Percentiles rank a stretch among this genome's conserved stretches.
phyloP scores from a whole-genome alignment of 2,113 vertebrate species.

The Mastomys coucha region DNA sequence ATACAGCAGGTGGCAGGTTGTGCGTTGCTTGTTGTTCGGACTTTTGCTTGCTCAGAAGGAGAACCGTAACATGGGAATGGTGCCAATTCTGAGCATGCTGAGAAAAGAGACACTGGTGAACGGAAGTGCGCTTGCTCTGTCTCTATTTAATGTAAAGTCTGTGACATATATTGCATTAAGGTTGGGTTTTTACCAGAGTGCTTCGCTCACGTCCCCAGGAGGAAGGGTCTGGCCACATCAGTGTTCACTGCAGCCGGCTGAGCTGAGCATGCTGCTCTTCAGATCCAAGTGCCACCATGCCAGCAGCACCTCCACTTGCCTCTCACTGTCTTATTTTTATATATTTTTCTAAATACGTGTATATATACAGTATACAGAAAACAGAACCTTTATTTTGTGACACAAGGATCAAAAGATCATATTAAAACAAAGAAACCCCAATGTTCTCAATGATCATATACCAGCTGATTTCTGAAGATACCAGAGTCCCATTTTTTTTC shows the following conservation, averaged over 20 bases:
- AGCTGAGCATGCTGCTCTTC: background rate
- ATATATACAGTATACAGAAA: constrained; percentile 77
- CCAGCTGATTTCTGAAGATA: constrained; percentile 92
- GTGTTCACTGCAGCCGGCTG: constrained; percentile 30
- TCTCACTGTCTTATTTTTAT: constrained; percentile 86
- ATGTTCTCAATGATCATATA: constrained; percentile 76
- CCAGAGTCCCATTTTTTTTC: constrained; percentile 76
- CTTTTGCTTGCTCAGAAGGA: constrained; percentile 76
- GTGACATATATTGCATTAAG: constrained; percentile 77
- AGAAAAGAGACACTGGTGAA: constrained; percentile 77
- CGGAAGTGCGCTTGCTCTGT: constrained; percentile 71
- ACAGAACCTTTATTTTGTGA: constrained; percentile 82
- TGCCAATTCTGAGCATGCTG: constrained; percentile 81
- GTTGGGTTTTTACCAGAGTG: constrained; percentile 65
- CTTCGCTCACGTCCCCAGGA: constrained; percentile 52
- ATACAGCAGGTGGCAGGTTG: background rate
- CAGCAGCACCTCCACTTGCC: constrained; percentile 60
- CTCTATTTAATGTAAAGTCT: constrained; percentile 86
- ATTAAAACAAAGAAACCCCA: constrained; percentile 17
- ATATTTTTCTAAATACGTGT: constrained; percentile 85
- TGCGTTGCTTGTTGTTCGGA: constrained; percentile 35
- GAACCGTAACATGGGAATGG: background rate
- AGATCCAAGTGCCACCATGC: background rate
- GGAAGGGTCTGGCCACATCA: background rate
- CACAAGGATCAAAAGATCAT: constrained; percentile 79